Evolutionary conservation across 2,888 invertebrate genomes (phyloP), one percentile per base, ranked within the genome.

Genomic region (Alsophila aescularia): DNA sequence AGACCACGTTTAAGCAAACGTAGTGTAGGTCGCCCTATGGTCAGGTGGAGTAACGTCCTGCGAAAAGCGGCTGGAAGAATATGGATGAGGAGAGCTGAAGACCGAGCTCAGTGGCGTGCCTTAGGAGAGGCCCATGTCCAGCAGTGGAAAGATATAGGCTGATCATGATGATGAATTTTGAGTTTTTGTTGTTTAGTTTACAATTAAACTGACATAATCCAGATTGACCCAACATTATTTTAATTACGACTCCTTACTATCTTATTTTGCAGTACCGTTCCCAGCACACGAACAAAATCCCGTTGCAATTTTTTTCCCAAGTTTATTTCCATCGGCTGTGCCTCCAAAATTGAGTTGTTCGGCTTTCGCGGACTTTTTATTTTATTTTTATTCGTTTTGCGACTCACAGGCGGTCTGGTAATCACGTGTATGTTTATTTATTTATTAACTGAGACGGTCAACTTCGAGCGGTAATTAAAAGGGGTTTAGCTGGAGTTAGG

Each of bases 301-400:
- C 79, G 14, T 7, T 62, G 59, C 66, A 64, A 70, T 67, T 70
- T 83, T 83, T 87, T 86, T 84, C 81, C 81, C 70, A 69, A 71
- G 69, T 79, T 88, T 87, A 82, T 87, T 87, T 85, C 77, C 77
- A 75, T 72, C 78, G 85, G 79, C 63, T 84, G 85, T 76, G 85
- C 84, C 85, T 86, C 90, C 90, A 88, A 90, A 90, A 90, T 90
- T 90, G 90, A 90, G 90, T 89, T 90, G 90, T 90, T 84, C 84
- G 79, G 79, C 76, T 82, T 83, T 83, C 79, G 86, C 79, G 75
- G 67, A 48, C 50, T 50, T 56, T 56, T 54, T 59, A 62, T 72
- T 67, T 70, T 54, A 58, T 56, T 77, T 79, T 84, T 86, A 37
- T 45, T 44, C 61, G 63, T 75, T 72, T 87, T 85, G 80, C 70